A percentile compares a stretch with the other conserved stretches of the same genome.
Conservation (phyloP, 2,797 vertebrate genomes). For the Pseudomugil gertrudae region DNA sequence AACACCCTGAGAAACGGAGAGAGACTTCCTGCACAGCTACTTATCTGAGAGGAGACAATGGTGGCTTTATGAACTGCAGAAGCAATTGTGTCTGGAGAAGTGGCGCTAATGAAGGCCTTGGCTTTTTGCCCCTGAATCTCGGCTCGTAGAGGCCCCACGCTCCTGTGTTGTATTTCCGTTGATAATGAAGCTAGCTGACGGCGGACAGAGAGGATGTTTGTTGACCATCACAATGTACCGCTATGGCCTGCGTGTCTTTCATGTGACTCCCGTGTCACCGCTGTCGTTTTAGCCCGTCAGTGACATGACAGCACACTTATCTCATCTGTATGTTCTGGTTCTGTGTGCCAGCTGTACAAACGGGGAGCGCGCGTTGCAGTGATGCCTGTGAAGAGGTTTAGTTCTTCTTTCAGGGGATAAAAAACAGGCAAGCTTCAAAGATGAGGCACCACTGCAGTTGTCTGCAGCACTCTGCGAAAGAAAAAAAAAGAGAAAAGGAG, state of each 20-base stretch:
- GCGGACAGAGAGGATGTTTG: constrained; percentile 55
- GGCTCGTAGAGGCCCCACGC: constrained; percentile 6
- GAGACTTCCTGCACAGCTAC: constrained; percentile 35
- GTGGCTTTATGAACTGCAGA: constrained; percentile 57
- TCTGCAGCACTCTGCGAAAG: constrained; percentile 64
- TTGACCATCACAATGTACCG: constrained; percentile 38
- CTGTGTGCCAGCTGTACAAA: constrained; percentile 70
- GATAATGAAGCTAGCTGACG: constrained; percentile 37
- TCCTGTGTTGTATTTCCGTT: constrained; percentile 41
- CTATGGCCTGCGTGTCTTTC: constrained; percentile 40
- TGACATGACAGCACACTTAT: constrained; percentile 47
- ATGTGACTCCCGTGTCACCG: constrained; percentile 21
- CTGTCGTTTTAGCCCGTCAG: constrained; percentile 56
- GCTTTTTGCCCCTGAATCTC: constrained; percentile 43
- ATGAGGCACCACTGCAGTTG: constrained; percentile 71
- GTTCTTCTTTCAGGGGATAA: constrained; percentile 58
- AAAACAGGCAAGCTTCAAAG: constrained; percentile 66
- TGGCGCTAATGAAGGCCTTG: constrained; percentile 39
- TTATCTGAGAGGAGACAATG: constrained; percentile 57
- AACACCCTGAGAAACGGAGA: constrained; percentile 40
- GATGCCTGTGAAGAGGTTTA: constrained; percentile 62
- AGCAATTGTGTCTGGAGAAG: constrained; percentile 41
- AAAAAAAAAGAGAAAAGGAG: constrained; percentile 29
- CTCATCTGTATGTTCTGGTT: constrained; percentile 69
- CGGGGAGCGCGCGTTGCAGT: constrained; percentile 40